Conservation (phyloP, 2,113 vertebrate genomes). For the Equus przewalskii region DNA sequence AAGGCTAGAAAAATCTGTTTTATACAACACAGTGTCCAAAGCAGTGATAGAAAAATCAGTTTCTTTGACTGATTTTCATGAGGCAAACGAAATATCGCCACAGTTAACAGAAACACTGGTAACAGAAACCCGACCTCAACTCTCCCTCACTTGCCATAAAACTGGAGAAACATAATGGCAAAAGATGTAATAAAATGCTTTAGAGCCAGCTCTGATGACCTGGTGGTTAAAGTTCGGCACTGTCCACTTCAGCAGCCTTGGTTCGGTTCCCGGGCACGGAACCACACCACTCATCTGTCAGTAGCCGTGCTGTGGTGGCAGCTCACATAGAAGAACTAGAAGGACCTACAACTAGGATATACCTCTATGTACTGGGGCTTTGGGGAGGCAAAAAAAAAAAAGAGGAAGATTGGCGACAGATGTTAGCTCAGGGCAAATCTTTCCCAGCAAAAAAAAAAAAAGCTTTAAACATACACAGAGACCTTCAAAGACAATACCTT, state of each 20-base stretch:
- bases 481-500: slow-evolving; percentile 5
- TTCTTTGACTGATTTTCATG: slow-evolving; percentile 16
- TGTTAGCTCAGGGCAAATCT: too few relatives aligned
- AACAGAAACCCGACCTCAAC: background rate
- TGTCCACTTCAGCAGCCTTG: too few relatives aligned
- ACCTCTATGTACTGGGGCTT: too few relatives aligned
- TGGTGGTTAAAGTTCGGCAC: too few relatives aligned
- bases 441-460: background rate
- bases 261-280: too few relatives aligned
- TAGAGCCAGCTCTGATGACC: too few relatives aligned
- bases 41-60: background rate
- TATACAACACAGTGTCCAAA: background rate
- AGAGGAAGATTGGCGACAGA: too few relatives aligned
- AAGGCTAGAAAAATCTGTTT: background rate
- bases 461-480: background rate
- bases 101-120: background rate
- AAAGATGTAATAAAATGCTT: background rate
- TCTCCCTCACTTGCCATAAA: background rate
- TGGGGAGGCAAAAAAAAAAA: too few relatives aligned
- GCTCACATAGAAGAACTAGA: too few relatives aligned
- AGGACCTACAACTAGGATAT: too few relatives aligned
- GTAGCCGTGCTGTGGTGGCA: too few relatives aligned
- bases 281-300: too few relatives aligned
- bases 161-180: slow-evolving; percentile 35
- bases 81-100: background rate